These are phyloP conservation scores for Pilophorus perplexus DNA, from an alignment of 2,888 invertebrate species.

Conservation along the genomic window DNA sequence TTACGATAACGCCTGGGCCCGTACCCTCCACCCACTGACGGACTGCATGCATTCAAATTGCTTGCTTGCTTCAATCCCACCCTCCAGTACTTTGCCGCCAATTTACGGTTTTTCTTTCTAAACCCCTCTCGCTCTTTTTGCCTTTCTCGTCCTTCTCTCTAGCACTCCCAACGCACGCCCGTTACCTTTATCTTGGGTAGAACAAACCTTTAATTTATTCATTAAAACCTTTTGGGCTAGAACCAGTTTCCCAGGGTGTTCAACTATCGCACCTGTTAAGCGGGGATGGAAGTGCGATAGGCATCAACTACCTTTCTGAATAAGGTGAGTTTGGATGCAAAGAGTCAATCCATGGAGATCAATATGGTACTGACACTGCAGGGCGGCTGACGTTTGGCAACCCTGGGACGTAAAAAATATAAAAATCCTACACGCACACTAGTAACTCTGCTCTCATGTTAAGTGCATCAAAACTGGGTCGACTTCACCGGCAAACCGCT, in stretches of 20 bases:
- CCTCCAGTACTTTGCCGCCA: slow-evolving; percentile 38
- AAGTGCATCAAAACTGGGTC: too few species aligned
- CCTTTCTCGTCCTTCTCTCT: slow-evolving; percentile 14
- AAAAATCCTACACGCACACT: too few species aligned
- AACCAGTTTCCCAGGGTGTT: neutral
- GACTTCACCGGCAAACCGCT: too few species aligned
- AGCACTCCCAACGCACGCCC: slow-evolving; percentile 24
- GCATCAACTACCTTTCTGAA: slow-evolving; percentile 13
- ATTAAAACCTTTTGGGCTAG: slow-evolving; percentile 17
- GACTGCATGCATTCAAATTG: slow-evolving; percentile 48
- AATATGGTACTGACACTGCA: too few species aligned
- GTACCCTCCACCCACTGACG: slow-evolving; percentile 43
- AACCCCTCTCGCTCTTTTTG: slow-evolving; percentile 16
- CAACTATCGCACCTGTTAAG: slow-evolving; percentile 16
- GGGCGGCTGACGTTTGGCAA: too few species aligned
- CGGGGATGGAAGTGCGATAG: slow-evolving; percentile 23
- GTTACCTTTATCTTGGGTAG: slow-evolving; percentile 18
- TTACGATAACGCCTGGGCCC: slow-evolving; percentile 44
- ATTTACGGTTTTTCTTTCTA: slow-evolving; percentile 36
- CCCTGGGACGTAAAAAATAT: too few species aligned
- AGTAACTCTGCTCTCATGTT: too few species aligned
- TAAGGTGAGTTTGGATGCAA: too few species aligned
- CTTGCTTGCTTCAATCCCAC: slow-evolving; percentile 47
- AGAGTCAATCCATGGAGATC: too few species aligned
- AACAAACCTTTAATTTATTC: slow-evolving; percentile 31